phyloP scores from a whole-genome alignment of 2,888 invertebrate genomes.

The Muschampia plurimacula region DNA sequence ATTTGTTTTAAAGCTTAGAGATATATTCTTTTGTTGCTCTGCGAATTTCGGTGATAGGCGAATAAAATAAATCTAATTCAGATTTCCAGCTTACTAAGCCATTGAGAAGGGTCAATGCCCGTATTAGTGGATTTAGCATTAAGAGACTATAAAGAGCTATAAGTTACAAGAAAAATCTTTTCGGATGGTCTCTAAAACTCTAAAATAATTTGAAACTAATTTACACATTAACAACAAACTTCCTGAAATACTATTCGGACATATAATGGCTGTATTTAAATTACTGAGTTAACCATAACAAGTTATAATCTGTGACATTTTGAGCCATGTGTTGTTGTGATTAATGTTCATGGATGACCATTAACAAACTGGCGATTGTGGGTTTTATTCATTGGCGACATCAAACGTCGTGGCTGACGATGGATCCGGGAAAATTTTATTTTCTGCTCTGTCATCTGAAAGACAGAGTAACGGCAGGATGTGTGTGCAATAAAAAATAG shows the following conservation, averaged over 20 bases:
- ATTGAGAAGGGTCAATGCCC: too few relatives aligned
- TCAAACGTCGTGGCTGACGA: slow-evolving; percentile 50
- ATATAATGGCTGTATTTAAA: slow-evolving; percentile 32
- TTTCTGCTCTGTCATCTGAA: slow-evolving; percentile 52
- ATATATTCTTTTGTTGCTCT: too few relatives aligned
- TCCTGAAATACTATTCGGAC: slow-evolving; percentile 27
- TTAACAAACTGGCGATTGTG: slow-evolving; percentile 49
- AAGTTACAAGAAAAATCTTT: background rate
- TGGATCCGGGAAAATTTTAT: slow-evolving; percentile 51
- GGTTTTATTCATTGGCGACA: slow-evolving; percentile 59
- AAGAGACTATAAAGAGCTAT: background rate
- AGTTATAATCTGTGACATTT: slow-evolving; percentile 39
- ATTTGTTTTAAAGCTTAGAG: too few relatives aligned
- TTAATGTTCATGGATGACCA: slow-evolving; percentile 48
- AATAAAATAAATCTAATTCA: too few relatives aligned
- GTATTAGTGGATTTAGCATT: too few relatives aligned
- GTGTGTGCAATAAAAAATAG: slow-evolving; percentile 70
- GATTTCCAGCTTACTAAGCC: too few relatives aligned
- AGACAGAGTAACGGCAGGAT: slow-evolving; percentile 65
- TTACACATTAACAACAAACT: slow-evolving; percentile 32
- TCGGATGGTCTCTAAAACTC: background rate
- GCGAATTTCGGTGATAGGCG: too few relatives aligned
- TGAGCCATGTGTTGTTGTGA: slow-evolving; percentile 45
- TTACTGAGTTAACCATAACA: slow-evolving; percentile 32
- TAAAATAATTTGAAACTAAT: background rate